phyloP scores from a whole-genome alignment of 2,888 invertebrate species.

The Torymus tubicola region DNA sequence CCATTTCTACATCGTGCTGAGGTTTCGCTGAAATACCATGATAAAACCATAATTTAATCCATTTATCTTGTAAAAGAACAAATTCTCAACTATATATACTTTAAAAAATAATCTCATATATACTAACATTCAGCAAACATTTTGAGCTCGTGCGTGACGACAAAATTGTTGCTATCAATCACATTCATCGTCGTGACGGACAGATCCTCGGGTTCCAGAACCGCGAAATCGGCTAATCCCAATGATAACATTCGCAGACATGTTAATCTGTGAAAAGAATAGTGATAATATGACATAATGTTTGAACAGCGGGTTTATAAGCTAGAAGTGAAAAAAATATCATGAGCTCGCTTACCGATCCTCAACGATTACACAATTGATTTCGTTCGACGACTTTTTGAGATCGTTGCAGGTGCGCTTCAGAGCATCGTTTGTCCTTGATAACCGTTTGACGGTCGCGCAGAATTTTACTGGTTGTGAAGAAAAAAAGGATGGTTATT shows the following conservation, averaged over 20 bases:
- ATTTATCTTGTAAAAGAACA: slow-evolving; percentile 25
- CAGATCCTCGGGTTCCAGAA: slow-evolving; percentile 90
- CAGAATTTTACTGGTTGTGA: slow-evolving; percentile 82
- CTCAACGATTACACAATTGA: slow-evolving; percentile 84
- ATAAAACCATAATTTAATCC: not conserved
- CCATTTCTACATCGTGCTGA: slow-evolving; percentile 76
- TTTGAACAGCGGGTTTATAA: not conserved
- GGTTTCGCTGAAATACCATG: slow-evolving; percentile 28
- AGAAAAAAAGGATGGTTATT: not conserved
- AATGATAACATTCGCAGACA: slow-evolving; percentile 88
- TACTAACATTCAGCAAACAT: slow-evolving; percentile 78
- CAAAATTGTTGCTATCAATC: slow-evolving; percentile 75
- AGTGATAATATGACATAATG: not conserved
- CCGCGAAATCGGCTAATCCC: slow-evolving; percentile 89
- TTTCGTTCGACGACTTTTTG: slow-evolving; percentile 77
- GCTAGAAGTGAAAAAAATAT: not conserved
- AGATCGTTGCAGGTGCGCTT: slow-evolving; percentile 67
- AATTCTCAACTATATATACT: slow-evolving; percentile 73
- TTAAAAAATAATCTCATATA: not conserved
- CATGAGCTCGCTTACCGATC: slow-evolving; percentile 79
- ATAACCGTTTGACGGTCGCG: slow-evolving; percentile 82
- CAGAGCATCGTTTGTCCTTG: slow-evolving; percentile 68
- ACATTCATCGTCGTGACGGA: slow-evolving; percentile 84
- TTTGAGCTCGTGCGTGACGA: slow-evolving; percentile 84
- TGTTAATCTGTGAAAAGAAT: slow-evolving; percentile 80